Evolutionary conservation across 2,113 vertebrate genomes (phyloP).

Genomic region (Odontesthes bonariensis): DNA sequence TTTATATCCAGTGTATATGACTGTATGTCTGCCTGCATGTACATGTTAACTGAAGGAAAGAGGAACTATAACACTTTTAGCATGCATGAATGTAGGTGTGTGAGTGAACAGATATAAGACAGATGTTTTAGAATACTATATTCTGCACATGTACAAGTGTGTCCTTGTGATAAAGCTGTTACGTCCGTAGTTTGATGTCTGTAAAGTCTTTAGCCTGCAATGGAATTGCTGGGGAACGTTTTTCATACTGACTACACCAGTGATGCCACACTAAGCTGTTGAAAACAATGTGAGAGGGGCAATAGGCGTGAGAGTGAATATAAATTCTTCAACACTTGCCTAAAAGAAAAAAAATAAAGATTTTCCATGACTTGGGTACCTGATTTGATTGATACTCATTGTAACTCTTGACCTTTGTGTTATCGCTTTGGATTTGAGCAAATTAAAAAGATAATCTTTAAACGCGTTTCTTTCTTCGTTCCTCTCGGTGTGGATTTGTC

Average conservation of each 20-base stretch:
- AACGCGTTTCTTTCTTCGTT: not conserved
- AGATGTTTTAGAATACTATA: constrained; percentile 17
- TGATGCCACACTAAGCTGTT: constrained; percentile 26
- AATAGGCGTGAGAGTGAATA: not conserved
- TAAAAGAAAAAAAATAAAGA: not conserved
- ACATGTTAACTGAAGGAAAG: not conserved
- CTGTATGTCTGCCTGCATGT: constrained; percentile 23
- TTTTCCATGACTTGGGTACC: not conserved
- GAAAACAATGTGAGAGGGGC: not conserved
- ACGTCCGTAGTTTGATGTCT: constrained; percentile 24
- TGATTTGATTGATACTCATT: constrained; percentile 39
- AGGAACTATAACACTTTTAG: constrained; percentile 10
- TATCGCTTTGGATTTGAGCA: constrained; percentile 30
- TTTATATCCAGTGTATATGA: constrained; percentile 39
- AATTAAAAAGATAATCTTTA: constrained; percentile 50
- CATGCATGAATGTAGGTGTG: constrained; percentile 13
- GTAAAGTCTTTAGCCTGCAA: constrained; percentile 11
- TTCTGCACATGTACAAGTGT: constrained; percentile 3
- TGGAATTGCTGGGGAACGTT: constrained; percentile 17
- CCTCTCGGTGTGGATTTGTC: not conserved
- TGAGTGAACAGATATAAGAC: not conserved
- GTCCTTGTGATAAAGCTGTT: constrained; percentile 20
- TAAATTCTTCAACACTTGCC: not conserved
- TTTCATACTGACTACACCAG: constrained; percentile 38
- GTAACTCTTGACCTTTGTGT: constrained; percentile 32